Percentiles rank a stretch among this genome's conserved stretches.
Evolutionary conservation across 1,140 invertebrate genomes (phyloP).

Genomic region (Doryteuthis pealeii): DNA sequence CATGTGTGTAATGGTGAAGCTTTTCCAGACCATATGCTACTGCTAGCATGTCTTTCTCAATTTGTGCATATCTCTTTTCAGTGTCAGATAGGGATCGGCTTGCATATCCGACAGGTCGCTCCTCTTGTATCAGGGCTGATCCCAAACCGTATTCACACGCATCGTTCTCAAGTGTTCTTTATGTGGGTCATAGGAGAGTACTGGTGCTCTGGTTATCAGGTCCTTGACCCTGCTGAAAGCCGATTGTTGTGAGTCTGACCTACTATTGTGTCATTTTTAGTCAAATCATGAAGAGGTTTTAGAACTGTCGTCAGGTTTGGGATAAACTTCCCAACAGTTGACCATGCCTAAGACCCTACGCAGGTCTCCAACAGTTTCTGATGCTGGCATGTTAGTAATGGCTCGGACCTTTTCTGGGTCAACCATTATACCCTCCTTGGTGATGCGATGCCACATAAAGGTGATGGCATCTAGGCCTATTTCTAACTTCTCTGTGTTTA

Average conservation of each 20-base stretch:
- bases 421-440: background rate
- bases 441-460: background rate
- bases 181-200: background rate
- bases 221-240: background rate
- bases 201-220: background rate
- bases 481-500: no score
- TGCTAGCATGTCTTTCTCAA: slow-evolving; percentile 61
- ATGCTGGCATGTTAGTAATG: background rate
- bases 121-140: slow-evolving; percentile 53
- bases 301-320: slow-evolving; percentile 18
- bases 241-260: no score
- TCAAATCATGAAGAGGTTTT: background rate
- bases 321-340: slow-evolving; percentile 57
- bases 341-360: slow-evolving; percentile 27
- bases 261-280: background rate
- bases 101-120: slow-evolving; percentile 55
- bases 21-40: slow-evolving; percentile 23
- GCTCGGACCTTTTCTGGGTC: background rate
- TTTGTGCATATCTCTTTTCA: slow-evolving; percentile 57
- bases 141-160: slow-evolving; percentile 54
- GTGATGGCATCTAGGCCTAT: no score
- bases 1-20: slow-evolving; percentile 25
- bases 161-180: slow-evolving; percentile 45
- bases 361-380: slow-evolving; percentile 20
- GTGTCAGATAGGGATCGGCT: slow-evolving; percentile 47